Conservation (phyloP, 2,113 vertebrate genomes). For the Dasyornis broadbenti region DNA sequence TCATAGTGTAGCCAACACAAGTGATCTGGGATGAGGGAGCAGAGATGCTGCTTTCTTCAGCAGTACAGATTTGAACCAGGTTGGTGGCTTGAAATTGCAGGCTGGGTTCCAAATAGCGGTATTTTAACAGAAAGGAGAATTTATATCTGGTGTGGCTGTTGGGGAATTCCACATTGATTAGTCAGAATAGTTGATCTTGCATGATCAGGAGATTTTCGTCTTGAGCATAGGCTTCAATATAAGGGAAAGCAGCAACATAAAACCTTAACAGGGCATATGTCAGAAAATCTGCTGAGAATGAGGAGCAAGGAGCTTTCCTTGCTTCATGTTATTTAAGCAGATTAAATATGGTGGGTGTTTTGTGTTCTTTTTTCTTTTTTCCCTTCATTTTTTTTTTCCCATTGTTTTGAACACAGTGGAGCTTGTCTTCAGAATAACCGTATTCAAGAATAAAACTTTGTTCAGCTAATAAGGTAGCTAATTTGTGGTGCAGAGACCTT, state of each 20-base stretch:
- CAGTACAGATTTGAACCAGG: neutral
- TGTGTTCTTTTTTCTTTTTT: neutral
- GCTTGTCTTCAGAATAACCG: neutral
- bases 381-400: neutral
- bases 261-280: neutral
- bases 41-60: neutral
- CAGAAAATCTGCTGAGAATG: neutral
- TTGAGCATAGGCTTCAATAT: neutral
- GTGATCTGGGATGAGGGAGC: neutral
- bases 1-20: neutral
- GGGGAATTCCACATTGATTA: neutral
- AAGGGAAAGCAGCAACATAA: neutral
- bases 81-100: neutral
- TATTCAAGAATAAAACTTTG: neutral
- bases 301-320: neutral
- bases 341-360: neutral
- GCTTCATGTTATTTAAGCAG: neutral
- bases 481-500: neutral
- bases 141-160: neutral
- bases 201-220: neutral
- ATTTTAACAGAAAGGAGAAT: neutral
- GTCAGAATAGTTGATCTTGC: neutral
- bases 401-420: neutral
- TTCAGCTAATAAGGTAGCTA: neutral
- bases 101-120: neutral